Percentiles rank a stretch among this genome's conserved stretches.
These are phyloP conservation scores for Phyto melanocephala DNA, from an alignment of 2,888 invertebrate species.

Conservation along the genomic window DNA sequence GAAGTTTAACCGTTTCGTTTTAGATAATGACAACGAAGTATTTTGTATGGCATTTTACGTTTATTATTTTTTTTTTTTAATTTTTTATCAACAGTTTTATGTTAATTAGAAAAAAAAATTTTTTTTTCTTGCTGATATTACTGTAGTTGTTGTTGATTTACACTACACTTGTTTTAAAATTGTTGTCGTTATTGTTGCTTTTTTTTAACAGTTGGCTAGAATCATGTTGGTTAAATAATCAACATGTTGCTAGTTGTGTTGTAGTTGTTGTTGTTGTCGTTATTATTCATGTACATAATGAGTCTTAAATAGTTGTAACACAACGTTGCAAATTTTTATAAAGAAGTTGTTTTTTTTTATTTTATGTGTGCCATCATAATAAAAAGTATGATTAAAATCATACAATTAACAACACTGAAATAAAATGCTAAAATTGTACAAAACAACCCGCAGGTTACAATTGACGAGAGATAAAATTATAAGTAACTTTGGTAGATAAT, in stretches of 20 bases:
- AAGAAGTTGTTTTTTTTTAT: no score
- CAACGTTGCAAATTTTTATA: slow-evolving; percentile 21
- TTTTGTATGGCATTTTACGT: slow-evolving; percentile 49
- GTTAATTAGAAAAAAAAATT: slow-evolving; percentile 69
- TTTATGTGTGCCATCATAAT: slow-evolving; percentile 40
- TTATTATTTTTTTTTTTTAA: slow-evolving; percentile 62
- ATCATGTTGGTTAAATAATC: slow-evolving; percentile 44
- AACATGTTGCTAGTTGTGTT: slow-evolving; percentile 5
- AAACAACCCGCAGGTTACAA: slow-evolving; percentile 6
- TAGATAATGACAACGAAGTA: slow-evolving; percentile 48
- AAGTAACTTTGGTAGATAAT: background rate
- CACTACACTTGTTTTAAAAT: slow-evolving; percentile 30
- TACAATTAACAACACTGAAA: slow-evolving; percentile 14
- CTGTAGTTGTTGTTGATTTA: background rate
- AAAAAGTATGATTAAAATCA: slow-evolving; percentile 35
- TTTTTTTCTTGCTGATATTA: background rate
- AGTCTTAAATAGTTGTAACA: slow-evolving; percentile 1
- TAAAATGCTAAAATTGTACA: slow-evolving; percentile 8
- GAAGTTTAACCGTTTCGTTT: slow-evolving; percentile 61
- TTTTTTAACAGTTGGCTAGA: slow-evolving; percentile 38
- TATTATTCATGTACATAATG: slow-evolving; percentile 10
- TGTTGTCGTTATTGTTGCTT: background rate
- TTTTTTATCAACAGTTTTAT: slow-evolving; percentile 75
- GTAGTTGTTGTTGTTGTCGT: background rate
- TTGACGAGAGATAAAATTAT: background rate